Base-by-base conservation (phyloP, 2,888 invertebrate species). In the Tromatobia lineatoria region DNA sequence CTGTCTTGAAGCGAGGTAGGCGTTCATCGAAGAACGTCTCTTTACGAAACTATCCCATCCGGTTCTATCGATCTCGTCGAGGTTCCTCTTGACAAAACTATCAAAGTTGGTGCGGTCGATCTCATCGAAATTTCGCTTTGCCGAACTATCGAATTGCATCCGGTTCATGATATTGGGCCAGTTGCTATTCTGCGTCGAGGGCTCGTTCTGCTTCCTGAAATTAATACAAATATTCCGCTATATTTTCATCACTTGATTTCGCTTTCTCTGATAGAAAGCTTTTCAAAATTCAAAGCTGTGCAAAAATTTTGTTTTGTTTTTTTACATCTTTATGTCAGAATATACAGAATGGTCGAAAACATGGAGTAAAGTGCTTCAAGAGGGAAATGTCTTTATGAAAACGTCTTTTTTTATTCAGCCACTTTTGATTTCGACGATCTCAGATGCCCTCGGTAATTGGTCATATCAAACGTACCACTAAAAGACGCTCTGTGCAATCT, bases 71-170 rank as follows among this genome's bases (percentile, higher is more conserved):
- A 94, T 94, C 85, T 94, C 94, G 88, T 94, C 94, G 71, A 94
- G 94, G 93, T 95, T 95, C 25, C 93, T 90, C 89, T 95, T 95
- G 87, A 95, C 94, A 92, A 95, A 94, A 86, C 94, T 95, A 90
- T 95, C 95, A 94, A 96, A 96, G 10, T 95, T 95, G 3, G 95
- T 94, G 18, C 95, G 94, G 91, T 96, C 96, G 89, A 96, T 96
- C 91, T 96, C 96, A 89, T 96, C 96, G 89, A 96, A 95, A 92
- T 96, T 96, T 88, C 95, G 95, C 90, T 94, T 95, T 47, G 85
- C 71, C 94, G 80, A 94, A 92, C 57, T 69, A 6, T 71, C 77
- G 34, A 52, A 38, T 47, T 76, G 79, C 61, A 80, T 8, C n/a
- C 52, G 79, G 74, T 80, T 73, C 66, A 77, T 52, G 18, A 71